phyloP scores from a whole-genome alignment of 2,888 invertebrate genomes.

The Oxycera nigricornis region DNA sequence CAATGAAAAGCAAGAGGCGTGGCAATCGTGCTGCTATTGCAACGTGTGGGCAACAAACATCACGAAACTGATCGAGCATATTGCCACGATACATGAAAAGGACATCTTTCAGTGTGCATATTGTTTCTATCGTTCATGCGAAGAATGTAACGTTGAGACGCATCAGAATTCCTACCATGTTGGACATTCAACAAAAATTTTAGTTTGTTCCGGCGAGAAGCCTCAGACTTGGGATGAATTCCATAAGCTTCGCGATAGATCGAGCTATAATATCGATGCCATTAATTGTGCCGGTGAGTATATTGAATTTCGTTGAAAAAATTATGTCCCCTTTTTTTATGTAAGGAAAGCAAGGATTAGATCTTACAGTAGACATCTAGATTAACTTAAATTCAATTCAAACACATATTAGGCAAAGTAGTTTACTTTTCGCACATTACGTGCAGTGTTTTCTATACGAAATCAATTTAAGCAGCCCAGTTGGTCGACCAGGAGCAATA shows the following conservation, averaged over 20 bases:
- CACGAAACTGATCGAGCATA: slow-evolving; percentile 61
- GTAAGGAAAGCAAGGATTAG: not conserved
- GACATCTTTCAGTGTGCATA: slow-evolving; percentile 70
- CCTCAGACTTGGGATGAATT: not conserved
- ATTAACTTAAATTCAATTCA: too few species aligned
- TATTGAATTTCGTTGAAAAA: not conserved
- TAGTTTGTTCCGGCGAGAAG: slow-evolving; percentile 20
- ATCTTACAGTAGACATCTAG: too few species aligned
- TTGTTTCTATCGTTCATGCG: slow-evolving; percentile 71
- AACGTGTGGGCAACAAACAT: slow-evolving; percentile 56
- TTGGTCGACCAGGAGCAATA: too few species aligned
- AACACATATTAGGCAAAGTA: too few species aligned
- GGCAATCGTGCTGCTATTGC: slow-evolving; percentile 69
- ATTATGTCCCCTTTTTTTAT: not conserved
- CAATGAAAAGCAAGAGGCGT: slow-evolving; percentile 55
- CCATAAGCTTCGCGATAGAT: not conserved
- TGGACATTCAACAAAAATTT: not conserved
- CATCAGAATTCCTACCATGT: slow-evolving; percentile 45
- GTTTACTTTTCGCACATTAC: too few species aligned
- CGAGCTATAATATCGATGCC: slow-evolving; percentile 28
- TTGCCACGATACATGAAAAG: slow-evolving; percentile 67
- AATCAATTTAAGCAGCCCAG: too few species aligned
- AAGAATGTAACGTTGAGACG: slow-evolving; percentile 35
- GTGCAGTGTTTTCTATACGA: too few species aligned
- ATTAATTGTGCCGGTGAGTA: not conserved